Evolutionary conservation across 2,113 vertebrate genomes (phyloP).

Genomic region (Brachypodius melanocephalos): DNA sequence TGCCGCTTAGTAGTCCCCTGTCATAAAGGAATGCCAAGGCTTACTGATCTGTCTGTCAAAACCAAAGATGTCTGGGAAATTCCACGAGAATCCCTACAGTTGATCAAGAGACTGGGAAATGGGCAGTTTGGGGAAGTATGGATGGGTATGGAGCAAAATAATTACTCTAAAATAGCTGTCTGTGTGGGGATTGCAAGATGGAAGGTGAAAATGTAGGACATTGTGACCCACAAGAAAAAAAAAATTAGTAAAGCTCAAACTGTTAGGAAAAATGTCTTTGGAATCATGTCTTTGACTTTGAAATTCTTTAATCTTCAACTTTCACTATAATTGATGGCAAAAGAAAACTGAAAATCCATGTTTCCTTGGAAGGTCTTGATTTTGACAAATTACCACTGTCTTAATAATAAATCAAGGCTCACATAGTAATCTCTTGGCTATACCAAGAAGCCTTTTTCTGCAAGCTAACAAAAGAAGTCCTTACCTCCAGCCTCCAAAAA

Average conservation of each 20-base stretch:
- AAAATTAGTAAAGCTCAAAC: not conserved
- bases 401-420: slow-evolving; percentile 18
- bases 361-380: slow-evolving; percentile 10
- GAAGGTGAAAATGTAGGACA: slow-evolving; percentile 71
- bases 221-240: not conserved
- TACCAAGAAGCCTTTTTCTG: not conserved
- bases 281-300: not conserved
- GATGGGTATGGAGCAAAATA: slow-evolving; percentile 91
- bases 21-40: slow-evolving; percentile 97
- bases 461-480: not conserved
- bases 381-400: slow-evolving; percentile 36
- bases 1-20: slow-evolving; percentile 96
- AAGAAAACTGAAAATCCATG: not conserved
- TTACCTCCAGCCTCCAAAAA: not conserved
- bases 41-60: slow-evolving; percentile 98
- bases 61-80: slow-evolving; percentile 99
- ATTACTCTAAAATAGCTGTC: slow-evolving; percentile 62
- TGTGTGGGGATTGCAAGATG: slow-evolving; percentile 70
- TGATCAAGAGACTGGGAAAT: slow-evolving; percentile 97
- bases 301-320: slow-evolving; percentile 44
- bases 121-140: slow-evolving; percentile 99
- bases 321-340: slow-evolving; percentile 32
- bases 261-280: not conserved
- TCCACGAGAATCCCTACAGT: slow-evolving; percentile 93
- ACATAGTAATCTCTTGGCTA: not conserved